Evolutionary conservation across 1,140 invertebrate genomes (phyloP).

Genomic region (Gryon sp.): DNA sequence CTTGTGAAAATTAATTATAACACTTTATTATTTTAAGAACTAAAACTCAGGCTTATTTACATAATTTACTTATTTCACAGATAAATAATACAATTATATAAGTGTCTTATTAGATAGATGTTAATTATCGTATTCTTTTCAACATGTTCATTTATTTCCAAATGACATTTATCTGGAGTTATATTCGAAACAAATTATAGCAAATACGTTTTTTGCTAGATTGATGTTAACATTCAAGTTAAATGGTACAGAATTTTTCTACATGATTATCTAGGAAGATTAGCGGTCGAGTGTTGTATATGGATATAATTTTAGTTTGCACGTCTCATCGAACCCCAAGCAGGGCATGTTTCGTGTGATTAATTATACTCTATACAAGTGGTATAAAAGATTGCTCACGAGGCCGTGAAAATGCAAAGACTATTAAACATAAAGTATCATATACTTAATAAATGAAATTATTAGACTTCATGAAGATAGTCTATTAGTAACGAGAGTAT

Average conservation of each 20-base stretch:
- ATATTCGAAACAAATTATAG: constrained; percentile 12
- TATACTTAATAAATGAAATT: constrained; percentile 50
- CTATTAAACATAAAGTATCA: constrained; percentile 52
- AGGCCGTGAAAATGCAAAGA: neutral
- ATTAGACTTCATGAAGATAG: constrained; percentile 44
- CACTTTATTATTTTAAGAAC: too few relatives aligned
- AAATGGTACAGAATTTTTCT: constrained; percentile 54
- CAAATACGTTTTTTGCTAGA: constrained; percentile 16
- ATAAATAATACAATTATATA: too few relatives aligned
- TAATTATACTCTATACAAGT: constrained; percentile 55
- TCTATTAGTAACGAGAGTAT: constrained; percentile 49
- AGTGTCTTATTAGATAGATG: too few relatives aligned
- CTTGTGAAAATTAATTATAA: too few relatives aligned
- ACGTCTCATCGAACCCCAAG: constrained; percentile 48
- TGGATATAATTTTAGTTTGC: constrained; percentile 36
- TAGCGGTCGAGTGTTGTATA: constrained; percentile 18
- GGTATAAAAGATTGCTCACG: constrained; percentile 57
- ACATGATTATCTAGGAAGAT: constrained; percentile 55
- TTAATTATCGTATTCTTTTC: too few relatives aligned
- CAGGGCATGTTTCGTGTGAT: constrained; percentile 44
- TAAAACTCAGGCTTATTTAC: too few relatives aligned
- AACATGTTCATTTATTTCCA: too few relatives aligned
- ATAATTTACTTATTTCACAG: too few relatives aligned
- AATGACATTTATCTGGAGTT: constrained; percentile 30
- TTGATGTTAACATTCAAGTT: constrained; percentile 32